Conservation (phyloP, 2,888 invertebrate genomes). For the Therioaphis trifolii region DNA sequence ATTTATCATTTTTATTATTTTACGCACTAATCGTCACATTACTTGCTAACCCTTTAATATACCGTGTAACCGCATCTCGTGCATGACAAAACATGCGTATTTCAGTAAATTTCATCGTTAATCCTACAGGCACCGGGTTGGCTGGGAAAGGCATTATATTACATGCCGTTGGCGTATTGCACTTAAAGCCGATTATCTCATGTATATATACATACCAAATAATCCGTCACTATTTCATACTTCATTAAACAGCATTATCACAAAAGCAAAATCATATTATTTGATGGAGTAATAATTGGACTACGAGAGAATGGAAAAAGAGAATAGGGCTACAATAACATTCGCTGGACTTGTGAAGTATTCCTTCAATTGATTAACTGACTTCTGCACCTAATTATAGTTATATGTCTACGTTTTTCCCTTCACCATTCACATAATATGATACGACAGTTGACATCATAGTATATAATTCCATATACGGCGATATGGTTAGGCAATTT, state of each 20-base stretch:
- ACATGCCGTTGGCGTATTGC: slow-evolving; percentile 51
- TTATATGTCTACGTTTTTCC: no score
- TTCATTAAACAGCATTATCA: slow-evolving; percentile 59
- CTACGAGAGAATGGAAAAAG: not conserved
- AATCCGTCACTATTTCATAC: slow-evolving; percentile 60
- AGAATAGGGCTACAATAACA: not conserved
- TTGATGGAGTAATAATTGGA: slow-evolving; percentile 52
- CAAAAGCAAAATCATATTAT: slow-evolving; percentile 45
- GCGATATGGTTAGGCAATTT: slow-evolving; percentile 44
- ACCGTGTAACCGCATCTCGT: slow-evolving; percentile 36
- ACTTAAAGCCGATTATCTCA: slow-evolving; percentile 57
- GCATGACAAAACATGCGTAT: slow-evolving; percentile 46
- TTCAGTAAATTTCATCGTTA: slow-evolving; percentile 47
- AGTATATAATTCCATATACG: not conserved
- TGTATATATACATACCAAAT: slow-evolving; percentile 8
- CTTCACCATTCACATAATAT: no score
- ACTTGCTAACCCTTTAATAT: slow-evolving; percentile 32
- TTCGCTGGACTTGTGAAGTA: not conserved
- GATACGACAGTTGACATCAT: no score
- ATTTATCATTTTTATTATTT: not conserved
- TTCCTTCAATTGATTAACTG: not conserved
- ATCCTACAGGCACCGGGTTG: slow-evolving; percentile 24
- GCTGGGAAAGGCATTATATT: slow-evolving; percentile 32
- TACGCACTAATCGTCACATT: not conserved
- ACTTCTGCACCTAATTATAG: not conserved